phyloP scores from a whole-genome alignment of 2,888 invertebrate species.

The Lymantria dispar region DNA sequence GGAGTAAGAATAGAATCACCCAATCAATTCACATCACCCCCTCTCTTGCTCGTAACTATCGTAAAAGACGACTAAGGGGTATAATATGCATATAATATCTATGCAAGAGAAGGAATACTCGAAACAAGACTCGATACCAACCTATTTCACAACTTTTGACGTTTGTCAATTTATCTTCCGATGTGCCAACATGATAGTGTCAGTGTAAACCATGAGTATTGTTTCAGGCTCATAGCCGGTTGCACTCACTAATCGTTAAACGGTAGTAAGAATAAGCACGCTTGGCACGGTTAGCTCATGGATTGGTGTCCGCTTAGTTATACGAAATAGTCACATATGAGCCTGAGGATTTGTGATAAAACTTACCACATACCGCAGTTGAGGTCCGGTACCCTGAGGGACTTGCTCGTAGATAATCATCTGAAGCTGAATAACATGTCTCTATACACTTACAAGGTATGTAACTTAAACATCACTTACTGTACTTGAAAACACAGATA shows the following conservation, averaged over 20 bases:
- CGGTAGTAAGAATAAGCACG: neutral
- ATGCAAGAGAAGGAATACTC: too few species aligned
- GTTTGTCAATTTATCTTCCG: too few species aligned
- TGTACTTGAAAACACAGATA: too few species aligned
- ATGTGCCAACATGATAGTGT: too few species aligned
- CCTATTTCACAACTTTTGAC: too few species aligned
- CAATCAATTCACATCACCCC: too few species aligned
- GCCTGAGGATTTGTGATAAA: neutral
- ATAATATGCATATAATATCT: too few species aligned
- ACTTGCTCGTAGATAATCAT: neutral
- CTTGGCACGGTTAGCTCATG: neutral
- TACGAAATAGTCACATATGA: neutral
- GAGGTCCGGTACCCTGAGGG: neutral
- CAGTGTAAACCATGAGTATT: neutral
- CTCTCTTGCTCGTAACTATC: too few species aligned
- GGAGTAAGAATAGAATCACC: too few species aligned
- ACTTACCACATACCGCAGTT: neutral
- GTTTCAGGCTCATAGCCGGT: neutral
- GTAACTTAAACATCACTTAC: neutral
- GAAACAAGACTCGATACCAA: too few species aligned
- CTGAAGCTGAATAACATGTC: neutral
- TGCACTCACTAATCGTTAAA: neutral
- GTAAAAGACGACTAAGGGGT: too few species aligned
- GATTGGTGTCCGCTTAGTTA: neutral
- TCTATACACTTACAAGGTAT: neutral